Conservation (phyloP, 2,797 vertebrate species). For the Bucorvus abyssinicus region DNA sequence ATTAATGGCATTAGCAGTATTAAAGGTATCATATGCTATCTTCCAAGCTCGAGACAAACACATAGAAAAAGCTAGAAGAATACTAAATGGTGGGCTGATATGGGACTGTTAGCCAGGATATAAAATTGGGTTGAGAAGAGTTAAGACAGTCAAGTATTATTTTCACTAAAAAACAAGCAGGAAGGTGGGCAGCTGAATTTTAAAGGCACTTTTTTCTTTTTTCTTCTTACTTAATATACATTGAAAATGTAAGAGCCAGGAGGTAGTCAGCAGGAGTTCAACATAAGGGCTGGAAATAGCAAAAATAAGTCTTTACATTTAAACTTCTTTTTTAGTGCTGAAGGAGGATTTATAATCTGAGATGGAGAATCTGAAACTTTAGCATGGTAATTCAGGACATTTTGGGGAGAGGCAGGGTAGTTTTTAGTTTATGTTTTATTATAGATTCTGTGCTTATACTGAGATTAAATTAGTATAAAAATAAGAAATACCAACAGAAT, state of each 20-base stretch:
- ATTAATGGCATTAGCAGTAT: not conserved
- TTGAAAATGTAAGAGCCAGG: not conserved
- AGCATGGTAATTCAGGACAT: not conserved
- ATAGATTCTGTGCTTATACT: not conserved
- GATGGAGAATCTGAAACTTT: conserved; percentile 6
- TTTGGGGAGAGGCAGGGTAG: not conserved
- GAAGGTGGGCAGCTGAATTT: not conserved
- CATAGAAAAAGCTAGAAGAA: not conserved
- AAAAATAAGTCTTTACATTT: not conserved
- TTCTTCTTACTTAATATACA: not conserved
- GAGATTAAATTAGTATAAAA: not conserved
- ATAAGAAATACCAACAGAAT: not conserved
- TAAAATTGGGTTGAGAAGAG: not conserved
- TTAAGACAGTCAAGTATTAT: not conserved
- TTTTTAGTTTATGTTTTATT: not conserved
- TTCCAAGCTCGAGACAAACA: not conserved
- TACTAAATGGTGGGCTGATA: not conserved
- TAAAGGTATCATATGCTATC: not conserved
- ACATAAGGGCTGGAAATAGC: not conserved
- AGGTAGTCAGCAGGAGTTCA: not conserved
- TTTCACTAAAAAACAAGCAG: not conserved
- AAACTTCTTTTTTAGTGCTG: not conserved
- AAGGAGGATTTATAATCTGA: conserved; percentile 8
- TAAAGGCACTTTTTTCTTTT: not conserved
- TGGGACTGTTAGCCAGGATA: not conserved